Evolutionary conservation across 1,140 invertebrate species (phyloP), one percentile per base, ranked within the genome.

Genomic region (Reticulitermes speratus): DNA sequence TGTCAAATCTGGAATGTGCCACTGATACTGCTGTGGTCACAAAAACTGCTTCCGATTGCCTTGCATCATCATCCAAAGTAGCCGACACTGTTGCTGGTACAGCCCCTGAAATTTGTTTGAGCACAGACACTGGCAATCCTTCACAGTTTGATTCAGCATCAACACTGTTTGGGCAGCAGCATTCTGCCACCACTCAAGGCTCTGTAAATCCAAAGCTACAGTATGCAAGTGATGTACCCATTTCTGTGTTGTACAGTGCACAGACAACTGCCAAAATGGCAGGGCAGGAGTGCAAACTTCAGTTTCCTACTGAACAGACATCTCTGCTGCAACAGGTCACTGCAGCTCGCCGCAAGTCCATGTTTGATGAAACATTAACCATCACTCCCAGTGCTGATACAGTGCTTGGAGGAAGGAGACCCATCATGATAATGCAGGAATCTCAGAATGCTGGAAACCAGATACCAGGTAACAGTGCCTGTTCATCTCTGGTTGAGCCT

Each of bases 1-100:
- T 94, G 7, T 93, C 93, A 65, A 92, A 93, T n/a, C 91, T 93
- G 30, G 92, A 93, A 32, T 86, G 55, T 55, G n/a, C 83, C 55
- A 55, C 83, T 44, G 65, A 75, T 25, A 55, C 11, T 55, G 14
- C 52, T 55, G 14, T 55, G 52, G 52, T 21, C 19, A 5, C 52
- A 21, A 55, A 12, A 55, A 1, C 14, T 55, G 19, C 19, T 21
- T 55, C 52, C 2, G 14, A 75, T 25, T 8, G 14, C 8, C 25
- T 30, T 30, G 65, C 65, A 75, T 30, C 65, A 75, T 8, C 65
- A 75, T 75, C 25, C 65, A 75, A 75, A 30, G n/a, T 75, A 30
- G 65, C 82, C 30, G 30, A 25, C 8, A 2, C 45, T 81, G 83
- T n/a, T 55, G 44, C 84, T 38, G 7, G 7, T 16, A 21, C 52